Evolutionary conservation across 2,888 invertebrate genomes (phyloP).

Genomic region (Hyposoter dolosus): DNA sequence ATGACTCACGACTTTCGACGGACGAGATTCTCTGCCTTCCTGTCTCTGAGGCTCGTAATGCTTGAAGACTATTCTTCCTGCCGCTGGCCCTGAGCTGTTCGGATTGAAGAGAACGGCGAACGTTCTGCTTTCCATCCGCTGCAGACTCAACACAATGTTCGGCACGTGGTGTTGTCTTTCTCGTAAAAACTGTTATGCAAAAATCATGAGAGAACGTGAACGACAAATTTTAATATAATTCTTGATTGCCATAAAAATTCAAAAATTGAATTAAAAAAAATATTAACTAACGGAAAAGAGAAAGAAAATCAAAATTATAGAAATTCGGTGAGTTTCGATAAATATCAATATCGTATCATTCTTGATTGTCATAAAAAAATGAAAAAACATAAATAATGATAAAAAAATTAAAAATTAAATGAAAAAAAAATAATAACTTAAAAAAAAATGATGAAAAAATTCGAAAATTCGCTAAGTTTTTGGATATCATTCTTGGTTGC

Average conservation of each 20-base stretch:
- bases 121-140: slow-evolving; percentile 87
- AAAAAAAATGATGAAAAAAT: no score
- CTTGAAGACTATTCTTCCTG: slow-evolving; percentile 86
- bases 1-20: slow-evolving; percentile 73
- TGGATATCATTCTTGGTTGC: no score
- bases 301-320: no score
- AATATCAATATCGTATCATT: background rate
- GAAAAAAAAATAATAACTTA: no score
- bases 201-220: background rate
- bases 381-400: no score
- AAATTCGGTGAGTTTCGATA: no score
- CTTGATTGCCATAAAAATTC: background rate
- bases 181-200: slow-evolving; percentile 77
- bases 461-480: no score
- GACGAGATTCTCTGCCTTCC: slow-evolving; percentile 69
- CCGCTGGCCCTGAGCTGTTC: slow-evolving; percentile 85
- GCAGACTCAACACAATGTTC: slow-evolving; percentile 84
- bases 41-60: slow-evolving; percentile 81
- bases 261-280: no score
- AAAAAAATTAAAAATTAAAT: no score
- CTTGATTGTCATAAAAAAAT: background rate
- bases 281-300: no score
- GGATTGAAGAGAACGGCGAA: slow-evolving; percentile 87
- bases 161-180: slow-evolving; percentile 76
- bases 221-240: background rate